These are phyloP conservation scores for Stigmatopora argus DNA, from an alignment of 2,113 vertebrate genomes.

Conservation along the genomic window DNA sequence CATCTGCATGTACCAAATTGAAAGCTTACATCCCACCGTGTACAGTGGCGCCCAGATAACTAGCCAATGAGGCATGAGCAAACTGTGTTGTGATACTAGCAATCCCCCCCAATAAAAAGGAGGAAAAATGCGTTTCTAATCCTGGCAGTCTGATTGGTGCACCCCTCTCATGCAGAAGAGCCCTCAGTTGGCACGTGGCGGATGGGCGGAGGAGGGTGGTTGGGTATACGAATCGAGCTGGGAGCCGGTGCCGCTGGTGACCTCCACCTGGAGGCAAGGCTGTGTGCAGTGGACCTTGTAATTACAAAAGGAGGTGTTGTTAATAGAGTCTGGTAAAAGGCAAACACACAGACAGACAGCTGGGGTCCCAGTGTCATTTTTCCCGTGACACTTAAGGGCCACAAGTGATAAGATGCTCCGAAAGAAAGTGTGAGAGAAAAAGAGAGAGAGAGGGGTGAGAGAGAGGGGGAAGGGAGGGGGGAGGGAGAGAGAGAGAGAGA, in stretches of 20 bases:
- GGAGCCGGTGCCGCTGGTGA: conserved; percentile 49
- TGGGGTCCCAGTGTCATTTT: conserved; percentile 44
- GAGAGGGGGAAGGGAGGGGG: too few relatives aligned
- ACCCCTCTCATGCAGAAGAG: conserved; percentile 51
- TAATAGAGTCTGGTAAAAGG: conserved; percentile 58
- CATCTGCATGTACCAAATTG: conserved; percentile 7
- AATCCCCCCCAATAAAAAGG: conserved; percentile 28
- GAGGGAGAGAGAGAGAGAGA: too few relatives aligned
- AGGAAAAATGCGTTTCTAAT: conserved; percentile 60
- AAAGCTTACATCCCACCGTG: conserved; percentile 22
- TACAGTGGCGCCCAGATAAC: conserved; percentile 80
- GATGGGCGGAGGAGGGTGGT: conserved; percentile 47
- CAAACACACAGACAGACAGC: conserved; percentile 57
- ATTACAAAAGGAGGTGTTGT: conserved; percentile 75
- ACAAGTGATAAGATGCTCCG: conserved; percentile 22
- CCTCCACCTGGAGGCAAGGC: conserved; percentile 68
- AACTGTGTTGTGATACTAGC: conserved; percentile 75
- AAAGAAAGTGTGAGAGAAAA: not conserved
- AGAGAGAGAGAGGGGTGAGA: too few relatives aligned
- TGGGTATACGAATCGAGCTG: conserved; percentile 40
- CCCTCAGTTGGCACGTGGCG: conserved; percentile 38
- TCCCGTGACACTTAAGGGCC: conserved; percentile 26
- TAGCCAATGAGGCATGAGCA: conserved; percentile 83
- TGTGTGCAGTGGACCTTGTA: conserved; percentile 71
- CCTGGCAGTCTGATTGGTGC: conserved; percentile 26